phyloP scores from a whole-genome alignment of 1,140 invertebrate species.

The Chlorops oryzae region DNA sequence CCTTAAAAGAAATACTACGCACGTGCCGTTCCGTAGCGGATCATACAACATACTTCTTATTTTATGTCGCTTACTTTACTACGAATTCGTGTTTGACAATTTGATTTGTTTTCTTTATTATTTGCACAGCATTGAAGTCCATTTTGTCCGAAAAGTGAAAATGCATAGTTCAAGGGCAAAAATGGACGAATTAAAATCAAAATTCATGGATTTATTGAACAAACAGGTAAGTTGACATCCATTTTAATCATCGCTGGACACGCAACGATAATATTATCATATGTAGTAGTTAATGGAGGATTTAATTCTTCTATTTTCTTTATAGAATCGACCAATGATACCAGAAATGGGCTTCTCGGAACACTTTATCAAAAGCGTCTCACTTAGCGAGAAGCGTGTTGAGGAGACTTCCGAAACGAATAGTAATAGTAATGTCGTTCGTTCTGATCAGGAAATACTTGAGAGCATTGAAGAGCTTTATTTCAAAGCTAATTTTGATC shows the following conservation, averaged over 20 bases:
- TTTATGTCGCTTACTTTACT: too few species aligned
- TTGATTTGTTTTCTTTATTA: too few species aligned
- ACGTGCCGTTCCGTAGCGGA: too few species aligned
- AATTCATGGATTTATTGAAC: slow-evolving; percentile 51
- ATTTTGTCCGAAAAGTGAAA: slow-evolving; percentile 15
- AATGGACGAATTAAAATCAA: slow-evolving; percentile 54
- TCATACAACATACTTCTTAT: too few species aligned
- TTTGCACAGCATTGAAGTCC: too few species aligned
- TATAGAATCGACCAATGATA: slow-evolving; percentile 46
- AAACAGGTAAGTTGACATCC: slow-evolving; percentile 49
- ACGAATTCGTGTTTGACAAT: too few species aligned
- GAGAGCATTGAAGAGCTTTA: slow-evolving; percentile 65
- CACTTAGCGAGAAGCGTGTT: too few species aligned
- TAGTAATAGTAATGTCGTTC: too few species aligned
- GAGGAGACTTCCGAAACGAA: too few species aligned
- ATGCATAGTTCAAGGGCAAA: slow-evolving; percentile 44
- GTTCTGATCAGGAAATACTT: slow-evolving; percentile 70
- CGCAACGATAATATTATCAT: too few species aligned
- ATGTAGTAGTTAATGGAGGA: neutral
- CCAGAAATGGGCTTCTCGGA: slow-evolving; percentile 54
- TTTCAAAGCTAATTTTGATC: slow-evolving; percentile 60
- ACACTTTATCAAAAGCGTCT: slow-evolving; percentile 46
- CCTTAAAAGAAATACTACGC: too few species aligned
- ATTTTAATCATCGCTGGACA: neutral
- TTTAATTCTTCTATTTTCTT: neutral